A percentile compares a stretch with the other conserved stretches of the same genome.
phyloP scores from a whole-genome alignment of 2,797 vertebrate genomes.

The Squalus acanthias region DNA sequence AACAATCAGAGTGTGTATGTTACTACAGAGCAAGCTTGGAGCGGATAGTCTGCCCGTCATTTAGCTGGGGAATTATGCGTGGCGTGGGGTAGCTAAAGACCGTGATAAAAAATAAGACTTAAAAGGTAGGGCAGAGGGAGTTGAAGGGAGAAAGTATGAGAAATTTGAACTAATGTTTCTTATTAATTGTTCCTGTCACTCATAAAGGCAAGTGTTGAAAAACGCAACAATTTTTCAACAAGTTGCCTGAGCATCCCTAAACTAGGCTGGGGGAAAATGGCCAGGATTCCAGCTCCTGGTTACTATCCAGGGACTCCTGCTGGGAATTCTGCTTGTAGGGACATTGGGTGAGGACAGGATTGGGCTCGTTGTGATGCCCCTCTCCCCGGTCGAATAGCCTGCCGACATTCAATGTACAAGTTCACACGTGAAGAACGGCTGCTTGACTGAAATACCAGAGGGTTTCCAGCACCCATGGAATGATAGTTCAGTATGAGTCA shows the following conservation, averaged over 20 bases:
- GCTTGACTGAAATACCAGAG: neutral
- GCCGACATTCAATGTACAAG: neutral
- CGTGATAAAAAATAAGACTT: neutral
- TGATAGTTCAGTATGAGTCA: neutral
- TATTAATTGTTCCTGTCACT: neutral
- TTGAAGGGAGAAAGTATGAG: neutral
- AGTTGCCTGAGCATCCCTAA: neutral
- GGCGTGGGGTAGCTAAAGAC: neutral
- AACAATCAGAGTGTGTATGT: neutral
- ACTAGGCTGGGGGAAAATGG: neutral
- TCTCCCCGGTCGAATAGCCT: neutral
- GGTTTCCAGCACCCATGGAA: constrained; percentile 28
- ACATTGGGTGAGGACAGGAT: neutral
- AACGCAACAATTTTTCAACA: neutral
- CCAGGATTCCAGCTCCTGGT: constrained; percentile 11
- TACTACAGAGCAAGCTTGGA: neutral
- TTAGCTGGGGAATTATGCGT: neutral
- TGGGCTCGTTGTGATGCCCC: neutral
- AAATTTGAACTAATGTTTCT: neutral
- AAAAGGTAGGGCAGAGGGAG: neutral
- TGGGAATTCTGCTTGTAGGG: neutral
- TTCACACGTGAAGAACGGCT: neutral
- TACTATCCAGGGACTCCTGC: neutral
- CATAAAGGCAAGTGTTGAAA: neutral
- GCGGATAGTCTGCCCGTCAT: neutral